These are phyloP conservation scores for Colaptes auratus DNA, from an alignment of 2,113 vertebrate species.

Conservation along the genomic window DNA sequence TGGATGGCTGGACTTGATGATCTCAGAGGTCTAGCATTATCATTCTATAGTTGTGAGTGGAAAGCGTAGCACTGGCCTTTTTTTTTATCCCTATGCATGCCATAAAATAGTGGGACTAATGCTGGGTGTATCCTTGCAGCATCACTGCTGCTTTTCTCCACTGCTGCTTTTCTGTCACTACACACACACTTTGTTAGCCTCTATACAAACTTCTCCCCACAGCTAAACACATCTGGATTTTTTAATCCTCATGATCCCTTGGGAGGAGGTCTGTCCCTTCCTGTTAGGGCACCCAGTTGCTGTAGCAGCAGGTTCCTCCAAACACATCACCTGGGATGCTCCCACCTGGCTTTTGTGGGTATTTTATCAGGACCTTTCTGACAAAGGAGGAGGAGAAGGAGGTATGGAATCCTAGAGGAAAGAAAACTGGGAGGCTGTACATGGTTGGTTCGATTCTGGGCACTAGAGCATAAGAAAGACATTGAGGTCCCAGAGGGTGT, in stretches of 20 bases:
- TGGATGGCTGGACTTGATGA: too few species aligned
- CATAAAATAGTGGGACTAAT: background rate
- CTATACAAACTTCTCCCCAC: background rate
- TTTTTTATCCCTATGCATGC: background rate
- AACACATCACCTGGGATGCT: background rate
- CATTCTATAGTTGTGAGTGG: background rate
- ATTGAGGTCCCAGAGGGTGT: too few species aligned
- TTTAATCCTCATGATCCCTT: background rate
- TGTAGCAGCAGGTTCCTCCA: constrained; percentile 11
- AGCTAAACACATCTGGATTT: background rate
- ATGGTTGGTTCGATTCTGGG: background rate
- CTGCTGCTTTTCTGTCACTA: too few species aligned
- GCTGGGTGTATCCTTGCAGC: background rate
- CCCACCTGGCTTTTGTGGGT: background rate
- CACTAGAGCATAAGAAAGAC: too few species aligned
- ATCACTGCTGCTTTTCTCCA: background rate
- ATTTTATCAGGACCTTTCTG: background rate
- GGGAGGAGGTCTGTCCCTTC: background rate
- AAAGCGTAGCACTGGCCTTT: background rate
- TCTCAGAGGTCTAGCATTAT: background rate
- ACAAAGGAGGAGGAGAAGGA: background rate
- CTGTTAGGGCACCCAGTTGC: background rate
- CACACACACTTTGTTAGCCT: background rate
- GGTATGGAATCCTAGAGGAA: background rate
- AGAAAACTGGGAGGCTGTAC: background rate